Evolutionary conservation across 2,888 invertebrate species (phyloP).

Genomic region (Perdita meconis): DNA sequence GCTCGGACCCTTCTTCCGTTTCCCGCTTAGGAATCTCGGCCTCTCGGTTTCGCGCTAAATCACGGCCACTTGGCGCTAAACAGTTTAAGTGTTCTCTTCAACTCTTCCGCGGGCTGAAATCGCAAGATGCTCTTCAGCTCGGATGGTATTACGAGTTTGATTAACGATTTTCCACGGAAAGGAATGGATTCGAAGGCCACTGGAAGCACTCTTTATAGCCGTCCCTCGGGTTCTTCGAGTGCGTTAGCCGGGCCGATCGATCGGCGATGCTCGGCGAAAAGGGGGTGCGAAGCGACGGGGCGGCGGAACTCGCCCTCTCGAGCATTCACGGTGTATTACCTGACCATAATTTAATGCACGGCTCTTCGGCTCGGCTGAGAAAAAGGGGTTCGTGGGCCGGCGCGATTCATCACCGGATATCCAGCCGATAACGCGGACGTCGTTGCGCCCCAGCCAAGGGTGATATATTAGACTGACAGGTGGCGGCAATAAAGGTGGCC

Average conservation of each 20-base stretch:
- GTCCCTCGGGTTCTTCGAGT: not conserved
- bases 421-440: slow-evolving; percentile 47
- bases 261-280: not conserved
- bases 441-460: slow-evolving; percentile 7
- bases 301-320: not conserved
- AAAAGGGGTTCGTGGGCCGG: slow-evolving; percentile 33
- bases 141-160: not conserved
- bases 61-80: too few species aligned
- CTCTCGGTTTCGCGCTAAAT: not conserved
- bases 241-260: slow-evolving; percentile 11
- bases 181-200: too few species aligned
- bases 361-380: slow-evolving; percentile 18
- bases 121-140: not conserved
- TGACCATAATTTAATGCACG: slow-evolving; percentile 25
- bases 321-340: not conserved
- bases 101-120: too few species aligned
- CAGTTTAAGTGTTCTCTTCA: too few species aligned
- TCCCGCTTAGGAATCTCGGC: not conserved
- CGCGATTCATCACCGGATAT: slow-evolving; percentile 48
- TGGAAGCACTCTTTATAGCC: too few species aligned
- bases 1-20: too few species aligned
- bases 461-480: slow-evolving; percentile 54
- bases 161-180: too few species aligned
- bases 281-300: not conserved
- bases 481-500: slow-evolving; percentile 26